Evolutionary conservation across 2,797 vertebrate genomes (phyloP).

Genomic region (Euphonia xanthogaster): DNA sequence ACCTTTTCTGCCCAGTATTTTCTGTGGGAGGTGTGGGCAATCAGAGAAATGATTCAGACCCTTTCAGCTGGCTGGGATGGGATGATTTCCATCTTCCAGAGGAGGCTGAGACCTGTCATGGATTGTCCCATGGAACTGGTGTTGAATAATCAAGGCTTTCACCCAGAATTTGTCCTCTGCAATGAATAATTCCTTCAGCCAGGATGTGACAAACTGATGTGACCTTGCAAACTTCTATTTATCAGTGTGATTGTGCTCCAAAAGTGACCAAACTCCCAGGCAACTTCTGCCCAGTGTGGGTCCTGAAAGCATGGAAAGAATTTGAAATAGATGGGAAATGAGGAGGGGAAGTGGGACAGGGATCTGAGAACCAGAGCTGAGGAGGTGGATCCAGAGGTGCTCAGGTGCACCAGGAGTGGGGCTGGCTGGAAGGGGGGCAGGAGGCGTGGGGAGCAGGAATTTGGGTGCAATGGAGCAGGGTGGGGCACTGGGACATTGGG

Average conservation of each 20-base stretch:
- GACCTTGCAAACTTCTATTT: background rate
- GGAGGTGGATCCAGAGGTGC: fast-evolving
- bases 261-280: background rate
- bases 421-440: background rate
- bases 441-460: background rate
- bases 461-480: fast-evolving
- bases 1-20: constrained; percentile 30
- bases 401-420: background rate
- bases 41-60: background rate
- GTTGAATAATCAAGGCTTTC: background rate
- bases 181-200: background rate
- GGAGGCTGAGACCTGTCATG: background rate
- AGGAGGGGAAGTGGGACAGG: background rate
- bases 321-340: background rate
- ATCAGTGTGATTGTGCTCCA: background rate
- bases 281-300: background rate
- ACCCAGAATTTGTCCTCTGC: background rate
- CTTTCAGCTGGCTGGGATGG: background rate
- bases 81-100: background rate
- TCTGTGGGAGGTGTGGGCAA: background rate
- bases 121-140: background rate
- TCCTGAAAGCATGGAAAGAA: background rate
- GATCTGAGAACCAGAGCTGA: background rate
- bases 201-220: background rate
- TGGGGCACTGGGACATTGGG: background rate